Percentiles rank a stretch among this genome's conserved stretches.
These are phyloP conservation scores for Trichonephila inaurata DNA, from an alignment of 1,140 invertebrate genomes.

Conservation along the genomic window DNA sequence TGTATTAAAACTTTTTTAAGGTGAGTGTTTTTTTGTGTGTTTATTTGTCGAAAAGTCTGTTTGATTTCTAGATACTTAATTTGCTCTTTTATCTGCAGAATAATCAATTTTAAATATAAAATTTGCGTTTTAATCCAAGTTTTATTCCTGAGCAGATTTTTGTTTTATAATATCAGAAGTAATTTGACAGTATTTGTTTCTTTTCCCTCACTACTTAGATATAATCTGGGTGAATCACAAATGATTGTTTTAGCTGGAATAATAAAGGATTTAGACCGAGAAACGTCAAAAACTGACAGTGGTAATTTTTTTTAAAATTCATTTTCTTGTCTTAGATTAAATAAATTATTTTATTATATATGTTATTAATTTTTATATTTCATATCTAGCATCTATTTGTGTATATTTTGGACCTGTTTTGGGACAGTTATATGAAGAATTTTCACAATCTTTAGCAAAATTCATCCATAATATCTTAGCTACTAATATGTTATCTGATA, in stretches of 20 bases:
- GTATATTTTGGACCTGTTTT: constrained; percentile 87
- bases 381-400: constrained; percentile 86
- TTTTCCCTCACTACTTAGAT: constrained; percentile 79
- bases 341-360: too few relatives aligned
- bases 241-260: constrained; percentile 91
- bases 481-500: constrained; percentile 85
- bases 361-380: neutral
- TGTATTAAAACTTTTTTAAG: constrained; percentile 75
- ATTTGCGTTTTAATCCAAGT: too few relatives aligned
- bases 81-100: too few relatives aligned
- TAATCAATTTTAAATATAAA: too few relatives aligned
- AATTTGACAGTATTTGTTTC: too few relatives aligned
- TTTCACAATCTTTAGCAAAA: constrained; percentile 87
- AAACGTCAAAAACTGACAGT: constrained; percentile 89
- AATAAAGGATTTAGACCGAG: constrained; percentile 91
- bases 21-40: neutral
- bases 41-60: too few relatives aligned
- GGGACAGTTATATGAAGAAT: constrained; percentile 88
- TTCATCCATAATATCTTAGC: constrained; percentile 93
- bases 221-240: constrained; percentile 88
- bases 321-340: neutral
- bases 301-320: constrained; percentile 81
- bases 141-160: too few relatives aligned
- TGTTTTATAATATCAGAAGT: too few relatives aligned
- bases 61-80: too few relatives aligned